These are phyloP conservation scores for Horisme vitalbata DNA, from an alignment of 2,888 invertebrate species.

Conservation along the genomic window DNA sequence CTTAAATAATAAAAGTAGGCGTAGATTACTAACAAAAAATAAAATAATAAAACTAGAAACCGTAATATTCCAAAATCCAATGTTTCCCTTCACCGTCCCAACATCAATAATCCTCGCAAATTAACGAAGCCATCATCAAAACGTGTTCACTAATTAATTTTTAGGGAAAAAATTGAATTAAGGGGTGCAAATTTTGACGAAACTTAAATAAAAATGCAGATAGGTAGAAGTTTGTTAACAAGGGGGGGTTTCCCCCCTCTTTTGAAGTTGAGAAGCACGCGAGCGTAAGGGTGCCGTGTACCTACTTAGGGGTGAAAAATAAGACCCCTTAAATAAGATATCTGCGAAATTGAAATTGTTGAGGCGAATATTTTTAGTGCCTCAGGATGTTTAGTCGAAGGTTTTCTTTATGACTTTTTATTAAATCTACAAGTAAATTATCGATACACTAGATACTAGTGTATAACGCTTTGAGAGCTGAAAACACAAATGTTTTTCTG, in stretches of 20 bases:
- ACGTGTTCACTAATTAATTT: slow-evolving; percentile 53
- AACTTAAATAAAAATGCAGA: slow-evolving; percentile 75
- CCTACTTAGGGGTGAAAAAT: slow-evolving; percentile 56
- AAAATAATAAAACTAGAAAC: no score
- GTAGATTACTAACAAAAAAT: no score
- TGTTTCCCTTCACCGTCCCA: neutral
- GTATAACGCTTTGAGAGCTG: no score
- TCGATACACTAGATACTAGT: no score
- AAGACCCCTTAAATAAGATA: slow-evolving; percentile 57
- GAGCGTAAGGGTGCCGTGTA: slow-evolving; percentile 47
- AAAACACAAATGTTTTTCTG: no score
- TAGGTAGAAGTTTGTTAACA: slow-evolving; percentile 65
- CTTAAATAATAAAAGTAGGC: no score
- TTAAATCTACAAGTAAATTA: neutral
- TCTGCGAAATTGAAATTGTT: slow-evolving; percentile 54
- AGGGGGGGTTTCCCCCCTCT: slow-evolving; percentile 62
- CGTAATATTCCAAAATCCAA: no score
- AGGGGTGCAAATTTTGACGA: slow-evolving; percentile 70
- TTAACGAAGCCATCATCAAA: slow-evolving; percentile 54
- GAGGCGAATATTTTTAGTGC: slow-evolving; percentile 47
- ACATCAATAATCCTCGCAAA: slow-evolving; percentile 36
- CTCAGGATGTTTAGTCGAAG: slow-evolving; percentile 15
- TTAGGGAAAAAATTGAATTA: slow-evolving; percentile 60
- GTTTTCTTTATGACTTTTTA: neutral
- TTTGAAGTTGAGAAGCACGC: slow-evolving; percentile 58